Evolutionary conservation across 1,140 invertebrate genomes (phyloP).

Genomic region (Drosophila sulfurigaster): DNA sequence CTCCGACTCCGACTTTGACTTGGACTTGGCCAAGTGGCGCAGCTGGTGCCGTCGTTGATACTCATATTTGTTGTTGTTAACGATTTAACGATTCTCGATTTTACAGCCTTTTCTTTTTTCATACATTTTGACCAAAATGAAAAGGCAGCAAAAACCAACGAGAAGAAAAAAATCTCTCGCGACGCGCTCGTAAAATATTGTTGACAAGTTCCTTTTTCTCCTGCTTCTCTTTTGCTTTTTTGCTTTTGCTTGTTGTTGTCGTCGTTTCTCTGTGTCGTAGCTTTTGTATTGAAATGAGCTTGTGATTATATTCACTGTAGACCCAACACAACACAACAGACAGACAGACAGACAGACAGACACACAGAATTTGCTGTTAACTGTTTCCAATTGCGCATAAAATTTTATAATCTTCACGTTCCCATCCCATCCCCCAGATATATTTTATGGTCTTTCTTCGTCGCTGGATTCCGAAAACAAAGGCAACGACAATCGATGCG

Average conservation of each 20-base stretch:
- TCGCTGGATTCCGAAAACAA: constrained; percentile 48
- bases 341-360: neutral
- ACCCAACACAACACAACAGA: neutral
- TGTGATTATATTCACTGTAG: constrained; percentile 58
- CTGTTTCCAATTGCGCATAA: constrained; percentile 80
- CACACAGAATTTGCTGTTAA: constrained; percentile 78
- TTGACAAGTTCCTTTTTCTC: constrained; percentile 75
- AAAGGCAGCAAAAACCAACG: constrained; percentile 10
- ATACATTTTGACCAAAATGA: constrained; percentile 40
- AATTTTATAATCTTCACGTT: constrained; percentile 77
- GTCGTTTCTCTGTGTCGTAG: constrained; percentile 3
- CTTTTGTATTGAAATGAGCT: constrained; percentile 81
- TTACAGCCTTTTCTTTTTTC: constrained; percentile 50
- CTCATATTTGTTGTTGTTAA: constrained; percentile 30
- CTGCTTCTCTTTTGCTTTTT: neutral
- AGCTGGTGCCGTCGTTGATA: constrained; percentile 59
- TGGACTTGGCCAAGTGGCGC: constrained; percentile 45
- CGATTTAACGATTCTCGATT: constrained; percentile 59
- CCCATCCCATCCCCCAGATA: neutral
- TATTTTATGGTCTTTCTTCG: constrained; percentile 45
- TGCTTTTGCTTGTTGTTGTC: neutral
- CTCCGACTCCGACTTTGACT: constrained; percentile 3
- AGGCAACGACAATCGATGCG: constrained; percentile 44
- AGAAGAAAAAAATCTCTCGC: constrained; percentile 38
- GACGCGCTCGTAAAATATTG: constrained; percentile 76